Base-by-base conservation (phyloP, 1,140 invertebrate species). In the Pseudomyrmex cubaensis region DNA sequence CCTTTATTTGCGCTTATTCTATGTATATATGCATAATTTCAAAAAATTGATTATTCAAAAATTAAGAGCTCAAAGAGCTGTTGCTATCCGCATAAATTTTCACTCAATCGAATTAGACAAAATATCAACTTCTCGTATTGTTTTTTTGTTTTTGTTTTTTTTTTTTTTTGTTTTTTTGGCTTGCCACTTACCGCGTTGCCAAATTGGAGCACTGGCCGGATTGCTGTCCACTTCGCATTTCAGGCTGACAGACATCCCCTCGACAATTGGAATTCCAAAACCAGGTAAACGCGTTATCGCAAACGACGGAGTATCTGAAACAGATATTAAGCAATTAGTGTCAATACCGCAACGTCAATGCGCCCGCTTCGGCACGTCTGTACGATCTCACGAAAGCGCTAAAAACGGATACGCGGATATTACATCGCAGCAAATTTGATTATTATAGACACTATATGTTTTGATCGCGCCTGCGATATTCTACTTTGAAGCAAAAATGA, bases 191-290 rank as follows among this genome's bases (percentile, higher is more conserved):
- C 94, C 93, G 78, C 93, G 90, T 90, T 97, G 96, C 98, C 98
- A 98, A 88, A 97, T 95, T 25, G 98, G 97, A n/a, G 95, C 95
- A n/a, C 97, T 97, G 50, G 96, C 96, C 50, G 98, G 98, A 95
- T 98, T 98, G 87, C 98, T 97, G 94, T 98, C 97, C 78, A 98
- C 97, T 90, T 98, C 97, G 93, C 98, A 98, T 93, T 97, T 97
- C 73, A 98, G 94, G 57, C 97, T 97, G 85, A 98, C 97, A 48
- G 97, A 95, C 93, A 97, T 97, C 57, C 97, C 97, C 93, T 98
- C 97, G 57, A 96, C 94, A 84, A 98, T 95, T 12, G 97, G 97
- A 93, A 97, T 97, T 22, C 98, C 98, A 94, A 98, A 98, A 52
- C 97, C 97, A 64, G 98, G 98, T 93, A 97, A 96, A 84, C 98